Evolutionary conservation across 2,888 invertebrate species (phyloP), one percentile per base, ranked within the genome.

Genomic region (Cremastinae sp.): DNA sequence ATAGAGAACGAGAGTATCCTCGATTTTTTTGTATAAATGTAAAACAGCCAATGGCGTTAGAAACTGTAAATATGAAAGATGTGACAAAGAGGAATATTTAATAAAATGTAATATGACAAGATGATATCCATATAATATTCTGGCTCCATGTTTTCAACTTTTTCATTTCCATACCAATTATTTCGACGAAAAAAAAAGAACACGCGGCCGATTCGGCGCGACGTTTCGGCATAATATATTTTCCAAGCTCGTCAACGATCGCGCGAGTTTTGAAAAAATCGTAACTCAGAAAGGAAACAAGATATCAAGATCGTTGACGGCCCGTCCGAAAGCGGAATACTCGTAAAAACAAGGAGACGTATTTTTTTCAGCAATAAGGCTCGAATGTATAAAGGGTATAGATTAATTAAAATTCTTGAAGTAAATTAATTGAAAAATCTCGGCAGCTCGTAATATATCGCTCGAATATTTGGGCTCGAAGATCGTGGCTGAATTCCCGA

Each of bases 1-100:
- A 56, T 64, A 51, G 45, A 59, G 74, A 5, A 45, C 59, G 49
- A 75, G 58, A 65, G 56, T 59, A 47, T 18, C 28, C 56, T 28
- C 56, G 70, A 64, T 56, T 86, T 72, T 86, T 87, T 86, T 87
- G 86, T 87, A 87, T 84, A 87, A 87, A 87, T 87, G 86, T 86
- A 85, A 85, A 85, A 81, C 79, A 78, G 75, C 73, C 74, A 65
- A 76, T 78, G 82, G 79, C 41, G 73, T 72, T 70, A 70, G 36
- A 43, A 47, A 14, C 34, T 61, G 70, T 70, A 70, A 41, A 70
- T 70, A 69, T 20, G n/a, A 1, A 34, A 43, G 51, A 18, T 77
- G 72, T 80, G 81, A 45, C 51, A 78, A 77, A 83, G 78, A 83
- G 78, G 72, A 83, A 80, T 87, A 87, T 87, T 87, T 87, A 87